Conservation (phyloP, 2,797 vertebrate genomes). For the Sciaenops ocellatus region DNA sequence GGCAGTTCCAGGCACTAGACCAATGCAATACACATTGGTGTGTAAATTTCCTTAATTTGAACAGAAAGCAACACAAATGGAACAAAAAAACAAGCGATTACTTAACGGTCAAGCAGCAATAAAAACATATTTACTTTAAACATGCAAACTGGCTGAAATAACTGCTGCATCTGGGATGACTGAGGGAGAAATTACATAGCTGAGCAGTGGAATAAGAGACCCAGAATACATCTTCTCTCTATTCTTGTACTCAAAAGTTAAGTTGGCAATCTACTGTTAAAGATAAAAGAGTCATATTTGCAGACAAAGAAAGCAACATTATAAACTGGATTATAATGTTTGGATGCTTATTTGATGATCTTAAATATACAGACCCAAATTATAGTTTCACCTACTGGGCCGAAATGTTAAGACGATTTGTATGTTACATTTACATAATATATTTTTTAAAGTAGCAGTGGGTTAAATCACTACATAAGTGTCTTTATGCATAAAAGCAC, state of each 20-base stretch:
- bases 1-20: slow-evolving; percentile 16
- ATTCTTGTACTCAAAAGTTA: background rate
- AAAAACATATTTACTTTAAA: slow-evolving; percentile 8
- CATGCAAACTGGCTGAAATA: background rate
- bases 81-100: slow-evolving; percentile 7
- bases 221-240: background rate
- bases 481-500: too few relatives aligned
- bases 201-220: background rate
- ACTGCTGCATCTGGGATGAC: background rate
- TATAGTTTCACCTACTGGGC: too few relatives aligned
- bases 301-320: background rate
- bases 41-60: background rate
- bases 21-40: slow-evolving; percentile 6
- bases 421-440: background rate
- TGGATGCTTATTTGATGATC: background rate
- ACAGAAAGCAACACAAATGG: slow-evolving; percentile 12
- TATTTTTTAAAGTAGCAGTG: background rate
- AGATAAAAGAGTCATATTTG: background rate
- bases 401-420: background rate
- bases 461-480: background rate
- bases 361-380: background rate
- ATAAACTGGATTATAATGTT: background rate
- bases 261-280: background rate
- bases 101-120: background rate
- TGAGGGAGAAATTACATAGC: background rate